Percentiles rank a stretch among this genome's conserved stretches.
These are phyloP conservation scores for Steatocranus sp. DNA, from an alignment of 2,797 vertebrate genomes.

Conservation along the genomic window DNA sequence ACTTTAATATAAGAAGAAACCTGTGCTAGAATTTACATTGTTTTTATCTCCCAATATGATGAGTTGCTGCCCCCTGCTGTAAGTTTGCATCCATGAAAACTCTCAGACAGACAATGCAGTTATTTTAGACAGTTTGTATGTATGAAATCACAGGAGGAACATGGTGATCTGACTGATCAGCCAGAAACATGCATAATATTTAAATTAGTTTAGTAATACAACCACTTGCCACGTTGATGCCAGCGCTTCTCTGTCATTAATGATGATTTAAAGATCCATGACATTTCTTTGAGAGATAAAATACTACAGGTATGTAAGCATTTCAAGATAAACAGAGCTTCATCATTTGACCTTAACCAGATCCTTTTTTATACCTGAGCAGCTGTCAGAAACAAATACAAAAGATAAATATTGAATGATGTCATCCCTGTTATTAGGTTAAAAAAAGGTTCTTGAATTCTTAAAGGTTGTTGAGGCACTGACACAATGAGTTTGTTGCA, in stretches of 20 bases:
- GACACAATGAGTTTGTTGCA: neutral
- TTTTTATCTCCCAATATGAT: neutral
- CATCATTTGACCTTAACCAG: neutral
- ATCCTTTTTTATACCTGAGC: neutral
- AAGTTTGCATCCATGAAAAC: neutral
- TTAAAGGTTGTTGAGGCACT: neutral
- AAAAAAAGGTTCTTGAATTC: neutral
- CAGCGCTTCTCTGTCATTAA: neutral
- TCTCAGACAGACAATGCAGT: neutral
- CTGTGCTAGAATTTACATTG: neutral
- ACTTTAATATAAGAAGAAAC: neutral
- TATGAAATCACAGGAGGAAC: neutral
- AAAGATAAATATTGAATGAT: neutral
- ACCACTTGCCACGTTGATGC: neutral
- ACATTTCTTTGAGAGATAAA: neutral
- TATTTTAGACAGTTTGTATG: neutral
- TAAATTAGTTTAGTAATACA: neutral
- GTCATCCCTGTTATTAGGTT: neutral
- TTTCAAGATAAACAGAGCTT: neutral
- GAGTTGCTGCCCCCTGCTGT: conserved; percentile 67
- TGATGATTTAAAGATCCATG: neutral
- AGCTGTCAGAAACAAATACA: neutral
- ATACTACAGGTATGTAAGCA: neutral
- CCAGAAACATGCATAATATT: neutral
- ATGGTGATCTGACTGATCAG: neutral